Base-by-base conservation (phyloP, 2,797 vertebrate species). In the Phyllotis vaccarum region DNA sequence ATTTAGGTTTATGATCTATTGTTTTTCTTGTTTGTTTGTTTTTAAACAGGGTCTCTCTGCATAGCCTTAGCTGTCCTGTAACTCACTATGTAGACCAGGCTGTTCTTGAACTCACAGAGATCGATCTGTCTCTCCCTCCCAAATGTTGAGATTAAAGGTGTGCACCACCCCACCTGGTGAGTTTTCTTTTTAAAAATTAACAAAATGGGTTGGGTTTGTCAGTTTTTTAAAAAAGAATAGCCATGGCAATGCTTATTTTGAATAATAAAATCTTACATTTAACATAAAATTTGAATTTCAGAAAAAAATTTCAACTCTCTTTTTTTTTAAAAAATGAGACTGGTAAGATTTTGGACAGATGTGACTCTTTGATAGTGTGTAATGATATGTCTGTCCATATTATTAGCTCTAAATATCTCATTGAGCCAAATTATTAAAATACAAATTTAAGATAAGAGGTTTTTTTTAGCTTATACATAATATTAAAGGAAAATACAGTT, bases 221-320 rank as follows among this genome's bases (percentile, higher is more conserved):
- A 90, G 85, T 86, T 87, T 31, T 21, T 49, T 49, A 49, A 72
- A 56, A 54, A 56, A 52, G 86, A 89, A 96, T 75, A 60, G 16
- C 62, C 11, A 75, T 81, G 31, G 40, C 46, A 81, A 16, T 80
- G 60, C 82, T 86, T 76, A 52, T 68, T 95, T 34, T 58, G n/a
- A 94, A 78, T 75, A 46, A 72, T 88, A 80, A 93, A 52, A 83
- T 90, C 43, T 94, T n/a, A 92, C 46, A 49, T 91, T 95, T 92
- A 37, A 56, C 88, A 22, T 82, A 78, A 95, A 94, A 91, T 89
- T 86, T 87, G 46, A 94, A 82, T 88, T 89, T 92, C 90, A 21
- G 29, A 58, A 58, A 60, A 95, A 96, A 74, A 4, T 29, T 52
- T 21, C 16, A 40, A 43, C 54, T 93, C 86, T 60, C 37, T 58